Evolutionary conservation across 2,888 invertebrate species (phyloP), one percentile per base, ranked within the genome.

Genomic region (Chrysolina haemoptera): DNA sequence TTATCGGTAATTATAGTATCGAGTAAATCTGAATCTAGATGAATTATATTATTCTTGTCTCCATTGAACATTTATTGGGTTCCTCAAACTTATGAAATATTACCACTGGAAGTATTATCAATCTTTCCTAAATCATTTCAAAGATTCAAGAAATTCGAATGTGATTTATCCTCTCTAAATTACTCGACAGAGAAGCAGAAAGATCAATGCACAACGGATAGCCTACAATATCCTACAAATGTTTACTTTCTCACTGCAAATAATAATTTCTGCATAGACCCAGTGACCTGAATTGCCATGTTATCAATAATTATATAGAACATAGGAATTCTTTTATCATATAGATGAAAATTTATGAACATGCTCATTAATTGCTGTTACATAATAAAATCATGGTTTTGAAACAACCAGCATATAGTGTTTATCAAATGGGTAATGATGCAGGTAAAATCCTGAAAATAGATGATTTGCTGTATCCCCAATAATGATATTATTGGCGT

Each of bases 351-450:
- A n/a, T 22, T 35, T 3, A 59, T 14, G 14, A 10, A n/a, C 9
- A 9, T 1, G n/a, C 10, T 14, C 5, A 27, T 27, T 14, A 14
- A 27, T 9, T n/a, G 59, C 27, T 66, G 50, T 74, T 71, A 71
- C 55, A 63, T 74, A 74, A 74, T 20, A 41, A 71, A 65, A 63
- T 55, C 43, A 20, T 43, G 12, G 40, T 68, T 70, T 74, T 40
- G 71, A 63, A 70, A 74, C 55, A 62, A 63, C 74, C 70, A 66
- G 70, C 74, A 70, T 74, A 55, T 48, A 20, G 20, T 43, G n/a
- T 62, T 40, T 69, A 62, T 50, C 16, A 41, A 43, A 50, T 12
- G 22, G 20, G 3, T 27, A 20, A 14, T 3, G 27, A 73, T 73
- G 73, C 73, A 46, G 73, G 73, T 73, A 62, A 62, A 46, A n/a